phyloP scores from a whole-genome alignment of 1,140 invertebrate species.

The Dufourea novaeangliae region DNA sequence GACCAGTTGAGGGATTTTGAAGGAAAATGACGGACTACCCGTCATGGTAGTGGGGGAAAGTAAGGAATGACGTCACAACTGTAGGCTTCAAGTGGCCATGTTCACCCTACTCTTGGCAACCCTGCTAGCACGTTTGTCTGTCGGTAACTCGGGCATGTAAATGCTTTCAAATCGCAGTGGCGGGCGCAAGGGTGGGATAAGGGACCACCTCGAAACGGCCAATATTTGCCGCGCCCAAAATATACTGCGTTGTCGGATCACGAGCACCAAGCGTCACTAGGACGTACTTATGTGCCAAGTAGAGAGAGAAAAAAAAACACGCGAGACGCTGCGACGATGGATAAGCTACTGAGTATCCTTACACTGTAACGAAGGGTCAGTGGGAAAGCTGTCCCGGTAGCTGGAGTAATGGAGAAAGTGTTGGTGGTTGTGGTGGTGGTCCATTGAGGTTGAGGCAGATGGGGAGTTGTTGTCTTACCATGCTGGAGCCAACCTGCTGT shows the following conservation, averaged over 20 bases:
- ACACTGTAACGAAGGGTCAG: constrained; percentile 88
- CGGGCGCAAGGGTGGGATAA: too few species aligned
- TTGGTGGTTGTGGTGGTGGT: constrained; percentile 82
- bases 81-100: too few species aligned
- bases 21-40: too few species aligned
- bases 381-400: constrained; percentile 85
- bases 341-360: constrained; percentile 83
- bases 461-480: constrained; percentile 91
- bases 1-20: too few species aligned
- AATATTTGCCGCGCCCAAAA: neutral
- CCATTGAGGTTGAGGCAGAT: constrained; percentile 85
- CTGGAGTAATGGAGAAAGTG: constrained; percentile 83
- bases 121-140: too few species aligned
- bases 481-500: constrained; percentile 92
- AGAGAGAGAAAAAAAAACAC: constrained; percentile 32
- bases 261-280: too few species aligned
- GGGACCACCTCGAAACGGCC: neutral
- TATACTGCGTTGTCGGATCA: neutral
- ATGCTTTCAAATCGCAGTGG: too few species aligned
- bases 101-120: too few species aligned
- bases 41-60: too few species aligned
- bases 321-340: constrained; percentile 19
- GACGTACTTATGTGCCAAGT: neutral
- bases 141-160: too few species aligned
- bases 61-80: too few species aligned